Base-by-base conservation (phyloP, 1,140 invertebrate species). In the Listronotus bonariensis region DNA sequence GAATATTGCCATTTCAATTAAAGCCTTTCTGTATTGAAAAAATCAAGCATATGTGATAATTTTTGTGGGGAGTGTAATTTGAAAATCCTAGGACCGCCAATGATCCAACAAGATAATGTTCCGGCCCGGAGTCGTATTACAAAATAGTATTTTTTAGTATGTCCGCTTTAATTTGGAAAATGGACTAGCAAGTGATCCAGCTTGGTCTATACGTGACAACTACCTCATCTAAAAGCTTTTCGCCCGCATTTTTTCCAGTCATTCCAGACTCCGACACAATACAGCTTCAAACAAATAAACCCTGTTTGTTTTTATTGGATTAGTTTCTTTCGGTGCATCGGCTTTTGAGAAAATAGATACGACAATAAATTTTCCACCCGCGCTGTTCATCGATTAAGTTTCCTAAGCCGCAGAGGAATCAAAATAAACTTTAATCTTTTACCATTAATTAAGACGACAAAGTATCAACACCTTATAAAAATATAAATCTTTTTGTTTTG, bases 151-250 rank as follows among this genome's bases (percentile, higher is more conserved):
- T 72, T 74, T 75, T 73, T 73, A 71, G 60, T 68, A 68, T 72
- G 72, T 72, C 70, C 67, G 65, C 70, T 75, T 74, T 72, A 74
- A 75, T 75, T 73, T 75, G 57, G 69, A 49, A 69, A 75, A 75
- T 74, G 72, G 74, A 75, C 74, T 71, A 68, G 65, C 74, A 70
- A 71, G 72, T 72, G 67, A 74, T 68, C 49, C 51, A 17, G 48
- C n/a, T 34, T 18, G 49, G 59, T 42, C 42, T 8, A 53, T 62
- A 59, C 64, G 64, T 66, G 64, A 66, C 64, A 66, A 59, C 26
- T 54, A 66, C 59, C 65, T 59, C 64, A 59, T 70, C 68, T 72
- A 68, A 72, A 72, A 72, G 71, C 71, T 72, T 72, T 72, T 41
- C 43, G 52, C 45, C 45, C 40, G 36, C n/a, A 40, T 60, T 38